Evolutionary conservation across 2,113 vertebrate genomes (phyloP), one percentile per base, ranked within the genome.

Genomic region (Eptesicus fuscus): DNA sequence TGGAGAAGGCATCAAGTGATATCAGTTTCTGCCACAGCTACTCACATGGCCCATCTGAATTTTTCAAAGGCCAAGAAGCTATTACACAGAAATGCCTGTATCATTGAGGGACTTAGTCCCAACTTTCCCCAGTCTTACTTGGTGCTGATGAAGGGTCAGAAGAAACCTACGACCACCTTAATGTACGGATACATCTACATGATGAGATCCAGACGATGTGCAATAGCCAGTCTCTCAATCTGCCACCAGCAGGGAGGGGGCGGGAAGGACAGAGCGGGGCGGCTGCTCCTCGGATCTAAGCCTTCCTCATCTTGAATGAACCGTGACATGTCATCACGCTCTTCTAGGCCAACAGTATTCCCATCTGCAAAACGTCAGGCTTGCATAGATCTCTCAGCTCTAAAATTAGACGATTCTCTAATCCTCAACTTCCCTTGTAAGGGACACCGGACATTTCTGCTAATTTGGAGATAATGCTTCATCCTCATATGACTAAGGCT

Each of bases 381-480:
- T 37, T 95, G 88, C 71, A 53, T 0, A 74, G 67, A 69, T 25
- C 37, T 69, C 35, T 28, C 25, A 56, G 37, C 44, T 78, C 92
- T 96, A 95, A 96, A 95, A 91, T 88, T 56, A 95, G 94, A 90
- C n/a, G 49, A 69, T 71, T 86, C 59, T 92, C 85, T 90, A 88
- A 95, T 76, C 86, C 37, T 61, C 65, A 59, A 70, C 23, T 63
- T 92, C 51, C 88, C 90, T 59, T 90, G 78, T 51, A 84, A 95
- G 83, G 59, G 67, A 65, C 40, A 94, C 63, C 79, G 25, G 20
- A 42, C 83, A 35, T 59, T 93, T 96, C 71, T 95, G 67, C 67
- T 96, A 59, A 65, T 28, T 63, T 92, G 74, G 65, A 96, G 42
- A 70, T 51, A 89, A 67, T 35, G 17, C 23, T 85, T 88, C 49